Percentiles rank a stretch among this genome's conserved stretches.
phyloP scores from a whole-genome alignment of 2,797 vertebrate genomes.

The Hemibagrus guttatus region DNA sequence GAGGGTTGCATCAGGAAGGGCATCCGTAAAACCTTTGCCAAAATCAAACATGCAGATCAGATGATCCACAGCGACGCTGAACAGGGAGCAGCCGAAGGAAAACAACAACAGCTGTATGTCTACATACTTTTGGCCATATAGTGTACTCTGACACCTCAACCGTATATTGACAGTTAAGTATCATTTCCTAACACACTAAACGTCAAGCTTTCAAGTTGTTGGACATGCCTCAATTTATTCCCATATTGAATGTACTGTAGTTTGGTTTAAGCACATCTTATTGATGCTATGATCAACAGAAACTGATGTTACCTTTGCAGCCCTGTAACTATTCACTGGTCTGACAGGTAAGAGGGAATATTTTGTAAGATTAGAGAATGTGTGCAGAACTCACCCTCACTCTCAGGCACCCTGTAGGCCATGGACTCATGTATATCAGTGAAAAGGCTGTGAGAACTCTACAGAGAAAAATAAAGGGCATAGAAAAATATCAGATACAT shows the following conservation, averaged over 20 bases:
- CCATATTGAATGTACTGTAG: background rate
- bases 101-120: no score
- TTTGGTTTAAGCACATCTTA: background rate
- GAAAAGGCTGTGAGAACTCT: slow-evolving; percentile 1
- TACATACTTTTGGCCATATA: background rate
- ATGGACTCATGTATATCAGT: background rate
- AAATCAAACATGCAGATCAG: no score
- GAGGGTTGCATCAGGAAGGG: no score
- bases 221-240: background rate
- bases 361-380: background rate
- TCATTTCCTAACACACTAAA: background rate
- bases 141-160: background rate
- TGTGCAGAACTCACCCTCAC: background rate
- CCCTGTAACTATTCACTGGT: background rate
- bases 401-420: background rate
- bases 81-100: no score
- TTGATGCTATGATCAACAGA: background rate
- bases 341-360: background rate
- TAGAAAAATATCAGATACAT: background rate
- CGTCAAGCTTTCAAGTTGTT: background rate
- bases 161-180: background rate
- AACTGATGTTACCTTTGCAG: background rate
- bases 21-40: no score
- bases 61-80: no score
- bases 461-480: background rate